Evolutionary conservation across 1,140 invertebrate genomes (phyloP).

Genomic region (Drosophila pallidifrons): DNA sequence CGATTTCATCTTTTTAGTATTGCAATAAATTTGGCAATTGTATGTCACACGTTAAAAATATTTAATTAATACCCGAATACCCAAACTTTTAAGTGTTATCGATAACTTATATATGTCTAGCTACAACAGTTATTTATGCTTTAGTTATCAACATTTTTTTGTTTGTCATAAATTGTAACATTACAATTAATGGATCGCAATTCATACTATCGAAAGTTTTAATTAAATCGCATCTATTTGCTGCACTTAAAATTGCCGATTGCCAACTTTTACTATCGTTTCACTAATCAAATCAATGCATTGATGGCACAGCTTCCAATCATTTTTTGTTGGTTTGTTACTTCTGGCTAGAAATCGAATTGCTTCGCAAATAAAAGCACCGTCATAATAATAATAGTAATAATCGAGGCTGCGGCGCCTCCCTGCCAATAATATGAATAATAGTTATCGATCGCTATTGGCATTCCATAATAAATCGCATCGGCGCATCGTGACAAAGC

Average conservation of each 20-base stretch:
- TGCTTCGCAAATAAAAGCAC: constrained; percentile 16
- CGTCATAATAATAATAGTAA: constrained; percentile 22
- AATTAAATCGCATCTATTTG: background rate
- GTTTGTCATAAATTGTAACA: background rate
- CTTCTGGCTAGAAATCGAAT: constrained; percentile 9
- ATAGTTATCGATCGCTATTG: constrained; percentile 56
- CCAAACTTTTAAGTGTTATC: too few species aligned
- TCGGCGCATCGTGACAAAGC: constrained; percentile 53
- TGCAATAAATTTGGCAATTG: too few species aligned
- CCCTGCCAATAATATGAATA: constrained; percentile 52
- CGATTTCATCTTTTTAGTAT: too few species aligned
- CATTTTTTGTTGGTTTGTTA: background rate
- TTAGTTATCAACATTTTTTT: background rate
- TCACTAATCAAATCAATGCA: background rate
- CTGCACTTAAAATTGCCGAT: background rate
- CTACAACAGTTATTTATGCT: background rate
- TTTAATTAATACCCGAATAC: too few species aligned
- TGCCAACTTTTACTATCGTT: background rate
- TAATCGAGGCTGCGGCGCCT: constrained; percentile 42
- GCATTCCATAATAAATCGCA: constrained; percentile 58
- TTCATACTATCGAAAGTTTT: background rate
- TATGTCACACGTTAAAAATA: too few species aligned
- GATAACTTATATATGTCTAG: too few species aligned
- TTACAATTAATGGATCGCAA: background rate
- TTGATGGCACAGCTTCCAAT: background rate